phyloP scores from a whole-genome alignment of 1,140 invertebrate genomes.

The Hyphantria cunea region DNA sequence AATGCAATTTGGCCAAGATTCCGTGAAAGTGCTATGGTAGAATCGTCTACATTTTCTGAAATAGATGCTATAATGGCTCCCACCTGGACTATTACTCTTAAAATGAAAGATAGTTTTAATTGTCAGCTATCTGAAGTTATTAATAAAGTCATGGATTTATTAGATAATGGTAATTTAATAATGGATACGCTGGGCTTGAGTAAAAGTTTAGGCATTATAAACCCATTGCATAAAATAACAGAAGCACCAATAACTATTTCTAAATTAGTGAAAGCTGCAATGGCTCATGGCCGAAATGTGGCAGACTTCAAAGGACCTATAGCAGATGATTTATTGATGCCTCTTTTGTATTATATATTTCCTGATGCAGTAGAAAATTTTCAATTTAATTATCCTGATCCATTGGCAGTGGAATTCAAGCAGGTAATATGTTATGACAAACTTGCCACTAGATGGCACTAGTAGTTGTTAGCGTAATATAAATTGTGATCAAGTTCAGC shows the following conservation, averaged over 20 bases:
- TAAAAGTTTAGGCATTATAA: conserved; percentile 67
- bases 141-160: conserved; percentile 64
- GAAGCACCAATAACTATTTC: conserved; percentile 78
- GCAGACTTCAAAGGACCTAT: conserved; percentile 86
- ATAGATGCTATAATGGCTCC: conserved; percentile 93
- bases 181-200: conserved; percentile 73
- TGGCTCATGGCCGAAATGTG: conserved; percentile 54
- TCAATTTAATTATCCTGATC: conserved; percentile 60
- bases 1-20: conserved; percentile 94
- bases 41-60: conserved; percentile 93
- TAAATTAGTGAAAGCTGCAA: conserved; percentile 73
- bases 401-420: conserved; percentile 67
- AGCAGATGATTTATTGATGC: conserved; percentile 87
- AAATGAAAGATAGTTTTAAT: conserved; percentile 83
- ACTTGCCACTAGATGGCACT: conserved; percentile 20
- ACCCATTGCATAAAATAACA: conserved; percentile 74
- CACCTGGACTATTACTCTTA: conserved; percentile 87
- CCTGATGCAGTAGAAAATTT: conserved; percentile 91
- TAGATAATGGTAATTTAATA: conserved; percentile 63
- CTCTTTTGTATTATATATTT: conserved; percentile 93
- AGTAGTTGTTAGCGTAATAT: background rate
- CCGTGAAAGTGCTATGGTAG: conserved; percentile 92
- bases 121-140: conserved; percentile 87
- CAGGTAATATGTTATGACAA: conserved; percentile 46
- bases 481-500: too few relatives aligned